These are phyloP conservation scores for Drosophila incognita DNA, from an alignment of 2,888 invertebrate species.

Conservation along the genomic window DNA sequence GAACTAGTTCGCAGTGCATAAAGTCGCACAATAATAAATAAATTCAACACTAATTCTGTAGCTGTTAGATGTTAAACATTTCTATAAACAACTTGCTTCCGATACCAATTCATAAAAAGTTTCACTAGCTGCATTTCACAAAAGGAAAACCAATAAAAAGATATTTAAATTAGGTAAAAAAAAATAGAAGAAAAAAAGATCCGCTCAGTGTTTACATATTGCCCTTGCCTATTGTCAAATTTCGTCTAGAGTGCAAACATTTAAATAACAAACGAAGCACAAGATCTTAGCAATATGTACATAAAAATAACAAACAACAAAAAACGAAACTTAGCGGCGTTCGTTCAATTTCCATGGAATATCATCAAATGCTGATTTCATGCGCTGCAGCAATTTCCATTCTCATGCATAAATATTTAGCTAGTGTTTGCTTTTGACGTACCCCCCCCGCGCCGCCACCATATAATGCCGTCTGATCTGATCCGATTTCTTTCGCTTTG, in stretches of 20 bases:
- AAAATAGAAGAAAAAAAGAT: too few relatives aligned
- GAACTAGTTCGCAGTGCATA: too few relatives aligned
- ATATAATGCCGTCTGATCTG: constrained; percentile 33
- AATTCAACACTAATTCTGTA: neutral
- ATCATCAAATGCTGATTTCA: constrained; percentile 54
- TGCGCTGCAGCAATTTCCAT: constrained; percentile 58
- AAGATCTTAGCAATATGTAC: constrained; percentile 21
- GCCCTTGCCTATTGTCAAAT: constrained; percentile 3
- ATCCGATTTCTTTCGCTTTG: constrained; percentile 51
- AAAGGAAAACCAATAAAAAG: neutral
- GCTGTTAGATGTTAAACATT: neutral
- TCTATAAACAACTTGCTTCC: neutral
- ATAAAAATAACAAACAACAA: constrained; percentile 27
- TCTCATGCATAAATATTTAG: constrained; percentile 75
- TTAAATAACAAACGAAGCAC: constrained; percentile 21
- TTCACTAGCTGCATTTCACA: neutral
- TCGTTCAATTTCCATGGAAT: constrained; percentile 52
- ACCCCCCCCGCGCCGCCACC: neutral
- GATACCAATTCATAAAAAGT: neutral
- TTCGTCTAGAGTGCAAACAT: constrained; percentile 15
- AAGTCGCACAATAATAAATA: too few relatives aligned
- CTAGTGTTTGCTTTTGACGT: constrained; percentile 40
- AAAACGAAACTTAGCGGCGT: constrained; percentile 3
- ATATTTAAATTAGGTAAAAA: neutral
- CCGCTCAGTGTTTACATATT: neutral